Evolutionary conservation across 2,888 invertebrate species (phyloP).

Genomic region (Alsophila aescularia): DNA sequence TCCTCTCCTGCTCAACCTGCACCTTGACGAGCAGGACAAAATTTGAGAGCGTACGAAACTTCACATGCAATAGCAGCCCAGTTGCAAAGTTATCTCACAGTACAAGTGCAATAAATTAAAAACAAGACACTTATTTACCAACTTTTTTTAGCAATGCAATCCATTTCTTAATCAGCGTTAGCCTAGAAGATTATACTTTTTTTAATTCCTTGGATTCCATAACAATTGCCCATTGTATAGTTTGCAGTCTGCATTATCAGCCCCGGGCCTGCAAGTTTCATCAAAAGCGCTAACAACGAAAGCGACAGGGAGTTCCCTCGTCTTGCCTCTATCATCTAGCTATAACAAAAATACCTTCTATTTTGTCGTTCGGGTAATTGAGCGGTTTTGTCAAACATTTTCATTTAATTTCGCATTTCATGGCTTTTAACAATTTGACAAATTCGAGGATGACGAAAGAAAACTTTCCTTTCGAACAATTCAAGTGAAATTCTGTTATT

Average conservation of each 20-base stretch:
- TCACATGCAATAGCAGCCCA: too few relatives aligned
- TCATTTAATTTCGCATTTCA: neutral
- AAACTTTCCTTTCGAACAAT: conserved; percentile 8
- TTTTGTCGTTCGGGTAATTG: neutral
- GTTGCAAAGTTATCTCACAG: too few relatives aligned
- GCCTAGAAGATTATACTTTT: too few relatives aligned
- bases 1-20: too few relatives aligned
- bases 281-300: conserved; percentile 15
- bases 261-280: conserved; percentile 5
- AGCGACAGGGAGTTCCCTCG: neutral
- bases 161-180: too few relatives aligned
- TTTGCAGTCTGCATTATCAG: conserved; percentile 28
- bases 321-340: neutral
- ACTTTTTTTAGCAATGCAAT: too few relatives aligned
- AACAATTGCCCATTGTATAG: conserved; percentile 50
- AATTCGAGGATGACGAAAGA: conserved; percentile 11
- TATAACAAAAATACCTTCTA: neutral
- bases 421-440: conserved; percentile 6
- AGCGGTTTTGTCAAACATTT: neutral
- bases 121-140: too few relatives aligned
- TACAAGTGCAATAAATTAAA: too few relatives aligned
- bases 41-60: too few relatives aligned
- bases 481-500: conserved; percentile 9
- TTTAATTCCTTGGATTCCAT: neutral
- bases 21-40: too few relatives aligned